Evolutionary conservation across 1,140 invertebrate species (phyloP).

Genomic region (Magallana ariakensis): DNA sequence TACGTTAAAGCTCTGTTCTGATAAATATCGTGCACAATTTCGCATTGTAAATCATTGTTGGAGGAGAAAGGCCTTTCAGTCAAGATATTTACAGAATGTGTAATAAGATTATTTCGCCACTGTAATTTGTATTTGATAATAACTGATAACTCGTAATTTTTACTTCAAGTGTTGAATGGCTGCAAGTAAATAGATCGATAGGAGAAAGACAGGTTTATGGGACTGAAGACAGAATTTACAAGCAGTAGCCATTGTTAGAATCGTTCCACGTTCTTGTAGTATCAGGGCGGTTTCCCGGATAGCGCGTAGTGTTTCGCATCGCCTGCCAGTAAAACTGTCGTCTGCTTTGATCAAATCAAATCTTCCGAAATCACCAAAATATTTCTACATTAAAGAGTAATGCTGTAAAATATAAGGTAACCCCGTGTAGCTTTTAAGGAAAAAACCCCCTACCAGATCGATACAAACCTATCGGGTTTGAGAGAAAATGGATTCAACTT

Average conservation of each 20-base stretch:
- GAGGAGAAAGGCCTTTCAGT: neutral
- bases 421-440: neutral
- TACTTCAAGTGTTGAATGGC: slow-evolving; percentile 3
- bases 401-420: neutral
- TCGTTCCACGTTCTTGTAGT: neutral
- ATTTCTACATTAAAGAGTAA: neutral
- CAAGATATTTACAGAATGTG: slow-evolving; percentile 16
- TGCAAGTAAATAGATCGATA: slow-evolving; percentile 5
- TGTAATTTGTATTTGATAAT: slow-evolving; percentile 17
- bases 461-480: neutral
- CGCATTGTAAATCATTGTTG: neutral
- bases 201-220: slow-evolving; percentile 1
- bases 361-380: slow-evolving; percentile 3
- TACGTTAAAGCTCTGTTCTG: neutral
- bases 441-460: neutral
- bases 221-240: neutral
- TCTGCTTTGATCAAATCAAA: slow-evolving; percentile 5
- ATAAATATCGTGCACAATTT: neutral
- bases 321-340: neutral
- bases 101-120: slow-evolving; percentile 10
- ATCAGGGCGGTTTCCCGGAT: neutral
- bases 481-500: neutral
- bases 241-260: neutral
- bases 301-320: neutral
- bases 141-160: slow-evolving; percentile 10